phyloP scores from a whole-genome alignment of 2,797 vertebrate species.

The Heliangelus exortis region DNA sequence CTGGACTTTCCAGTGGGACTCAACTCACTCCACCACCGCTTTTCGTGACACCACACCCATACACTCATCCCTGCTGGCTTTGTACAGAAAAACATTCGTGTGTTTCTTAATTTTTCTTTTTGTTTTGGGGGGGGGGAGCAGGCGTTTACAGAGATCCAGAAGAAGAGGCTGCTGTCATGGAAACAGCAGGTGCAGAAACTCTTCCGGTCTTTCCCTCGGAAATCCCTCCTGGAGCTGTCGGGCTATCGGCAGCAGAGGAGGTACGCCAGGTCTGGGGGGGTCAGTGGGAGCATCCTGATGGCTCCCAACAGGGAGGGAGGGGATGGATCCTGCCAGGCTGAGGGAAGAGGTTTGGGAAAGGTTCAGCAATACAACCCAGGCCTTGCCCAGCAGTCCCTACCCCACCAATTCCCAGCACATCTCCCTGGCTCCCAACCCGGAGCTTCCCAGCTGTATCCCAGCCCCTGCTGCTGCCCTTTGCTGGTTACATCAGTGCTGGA shows the following conservation, averaged over 20 bases:
- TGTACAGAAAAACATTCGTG: background rate
- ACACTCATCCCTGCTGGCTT: background rate
- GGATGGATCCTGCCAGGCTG: background rate
- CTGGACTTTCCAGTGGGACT: background rate
- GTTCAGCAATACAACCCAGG: background rate
- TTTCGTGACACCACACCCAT: background rate
- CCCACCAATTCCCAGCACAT: rapidly evolving
- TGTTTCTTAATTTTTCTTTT: background rate
- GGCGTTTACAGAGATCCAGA: slow-evolving; percentile 97
- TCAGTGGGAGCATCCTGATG: background rate
- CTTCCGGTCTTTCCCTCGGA: slow-evolving; percentile 97
- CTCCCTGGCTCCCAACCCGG: background rate
- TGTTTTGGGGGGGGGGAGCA: slow-evolving; percentile 65
- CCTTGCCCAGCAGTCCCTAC: background rate
- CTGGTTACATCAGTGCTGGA: background rate
- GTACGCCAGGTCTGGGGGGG: slow-evolving; percentile 71
- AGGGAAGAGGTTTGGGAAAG: background rate
- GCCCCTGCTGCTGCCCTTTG: background rate
- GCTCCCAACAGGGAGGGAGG: background rate
- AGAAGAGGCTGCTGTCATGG: slow-evolving; percentile 99
- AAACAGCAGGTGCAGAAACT: slow-evolving; percentile 99
- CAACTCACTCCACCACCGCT: background rate
- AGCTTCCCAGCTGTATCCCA: background rate
- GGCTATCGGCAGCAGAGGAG: slow-evolving; percentile 94
- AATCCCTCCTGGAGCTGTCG: slow-evolving; percentile 94